Percentiles rank a stretch among this genome's conserved stretches.
phyloP scores from a whole-genome alignment of 2,113 vertebrate genomes.

The Turdus rufiventris region DNA sequence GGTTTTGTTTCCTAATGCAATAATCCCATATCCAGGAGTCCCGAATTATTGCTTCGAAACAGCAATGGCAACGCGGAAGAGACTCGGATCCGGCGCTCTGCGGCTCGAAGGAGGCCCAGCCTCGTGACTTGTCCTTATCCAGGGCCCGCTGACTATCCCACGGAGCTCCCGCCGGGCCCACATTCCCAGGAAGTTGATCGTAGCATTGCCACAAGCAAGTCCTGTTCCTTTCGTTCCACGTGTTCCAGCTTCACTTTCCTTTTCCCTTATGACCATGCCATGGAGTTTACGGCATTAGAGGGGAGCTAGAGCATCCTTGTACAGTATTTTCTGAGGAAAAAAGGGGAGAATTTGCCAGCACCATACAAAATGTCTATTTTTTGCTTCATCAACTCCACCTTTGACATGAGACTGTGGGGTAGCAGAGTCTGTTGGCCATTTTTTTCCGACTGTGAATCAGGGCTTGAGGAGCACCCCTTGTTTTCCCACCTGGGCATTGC shows the following conservation, averaged over 20 bases:
- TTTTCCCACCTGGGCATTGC: constrained; percentile 60
- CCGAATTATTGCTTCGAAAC: constrained; percentile 19
- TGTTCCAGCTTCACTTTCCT: neutral
- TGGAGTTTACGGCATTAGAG: constrained; percentile 8
- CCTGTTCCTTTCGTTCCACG: neutral
- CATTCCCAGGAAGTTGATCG: constrained; percentile 19
- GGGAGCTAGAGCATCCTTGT: constrained; percentile 27
- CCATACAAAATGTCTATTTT: constrained; percentile 1
- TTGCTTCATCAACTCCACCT: constrained; percentile 15
- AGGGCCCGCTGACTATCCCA: neutral
- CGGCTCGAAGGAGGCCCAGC: neutral
- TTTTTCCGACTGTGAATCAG: neutral
- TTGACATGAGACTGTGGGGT: constrained; percentile 27
- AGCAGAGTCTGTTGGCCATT: neutral
- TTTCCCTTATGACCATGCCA: constrained; percentile 59
- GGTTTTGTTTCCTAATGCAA: constrained; percentile 92
- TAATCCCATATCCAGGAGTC: constrained; percentile 80
- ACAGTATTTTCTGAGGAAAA: constrained; percentile 5
- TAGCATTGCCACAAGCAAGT: constrained; percentile 34
- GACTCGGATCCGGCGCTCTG: neutral
- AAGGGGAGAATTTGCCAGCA: constrained; percentile 13
- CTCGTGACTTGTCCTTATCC: neutral
- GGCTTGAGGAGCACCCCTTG: neutral
- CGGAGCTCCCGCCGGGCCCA: neutral
- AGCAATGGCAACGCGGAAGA: neutral